These are phyloP conservation scores for Drosophila prosaltans DNA, from an alignment of 1,140 invertebrate species.

Conservation along the genomic window DNA sequence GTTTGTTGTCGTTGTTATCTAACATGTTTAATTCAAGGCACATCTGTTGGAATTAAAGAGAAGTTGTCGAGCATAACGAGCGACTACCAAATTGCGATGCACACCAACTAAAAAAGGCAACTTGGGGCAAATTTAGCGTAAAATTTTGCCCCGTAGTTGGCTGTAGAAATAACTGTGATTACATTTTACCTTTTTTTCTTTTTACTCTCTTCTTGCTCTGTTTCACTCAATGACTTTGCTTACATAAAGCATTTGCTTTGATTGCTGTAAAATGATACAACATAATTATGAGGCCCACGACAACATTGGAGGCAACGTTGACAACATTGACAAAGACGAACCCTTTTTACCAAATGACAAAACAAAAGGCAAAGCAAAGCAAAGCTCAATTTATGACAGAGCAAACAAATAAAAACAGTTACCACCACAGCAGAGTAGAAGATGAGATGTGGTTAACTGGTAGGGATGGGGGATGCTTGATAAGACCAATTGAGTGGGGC, in stretches of 20 bases:
- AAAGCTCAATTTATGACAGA: conserved; percentile 38
- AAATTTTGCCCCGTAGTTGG: conserved; percentile 56
- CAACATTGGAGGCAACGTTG: conserved; percentile 34
- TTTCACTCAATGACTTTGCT: conserved; percentile 59
- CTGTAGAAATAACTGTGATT: conserved; percentile 68
- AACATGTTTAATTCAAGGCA: conserved; percentile 80
- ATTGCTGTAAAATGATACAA: conserved; percentile 76
- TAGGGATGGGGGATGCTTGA: background rate
- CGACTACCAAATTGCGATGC: background rate
- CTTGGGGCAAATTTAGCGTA: conserved; percentile 71
- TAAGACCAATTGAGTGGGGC: background rate
- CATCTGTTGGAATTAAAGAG: conserved; percentile 69
- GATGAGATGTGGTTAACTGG: background rate
- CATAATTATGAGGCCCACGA: conserved; percentile 58
- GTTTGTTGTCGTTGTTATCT: conserved; percentile 65
- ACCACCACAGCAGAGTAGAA: background rate
- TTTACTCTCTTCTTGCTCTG: conserved; percentile 56
- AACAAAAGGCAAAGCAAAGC: conserved; percentile 16
- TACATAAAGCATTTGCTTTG: conserved; percentile 62
- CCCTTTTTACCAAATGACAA: conserved; percentile 54
- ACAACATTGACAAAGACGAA: conserved; percentile 20
- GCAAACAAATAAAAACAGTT: conserved; percentile 49
- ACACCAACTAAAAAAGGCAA: conserved; percentile 16
- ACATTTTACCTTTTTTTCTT: conserved; percentile 35
- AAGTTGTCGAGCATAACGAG: conserved; percentile 60